Evolutionary conservation across 1,140 invertebrate species (phyloP).

Genomic region (Dreissena polymorpha): DNA sequence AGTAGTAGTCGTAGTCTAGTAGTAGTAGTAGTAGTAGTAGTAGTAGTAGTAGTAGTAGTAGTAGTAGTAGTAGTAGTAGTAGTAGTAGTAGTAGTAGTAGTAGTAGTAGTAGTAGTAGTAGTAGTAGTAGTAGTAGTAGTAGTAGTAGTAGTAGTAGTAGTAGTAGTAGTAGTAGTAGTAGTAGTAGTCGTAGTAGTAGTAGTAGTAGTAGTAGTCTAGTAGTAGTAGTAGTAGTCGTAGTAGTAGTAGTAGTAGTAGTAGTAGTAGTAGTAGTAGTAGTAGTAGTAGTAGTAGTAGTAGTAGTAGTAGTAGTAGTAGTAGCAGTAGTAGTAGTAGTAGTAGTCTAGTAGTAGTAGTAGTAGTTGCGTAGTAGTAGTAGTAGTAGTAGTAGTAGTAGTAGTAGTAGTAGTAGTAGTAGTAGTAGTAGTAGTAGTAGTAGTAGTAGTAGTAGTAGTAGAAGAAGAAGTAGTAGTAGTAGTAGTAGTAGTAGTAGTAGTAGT

Average conservation of each 20-base stretch:
- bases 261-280: constrained; percentile 38
- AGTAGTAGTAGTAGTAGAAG: constrained; percentile 43
- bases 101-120: constrained; percentile 48
- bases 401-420: constrained; percentile 51
- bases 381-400: constrained; percentile 51
- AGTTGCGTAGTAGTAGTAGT: too few relatives aligned
- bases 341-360: too few relatives aligned
- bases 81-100: constrained; percentile 37
- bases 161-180: too few relatives aligned
- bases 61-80: constrained; percentile 51
- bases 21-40: constrained; percentile 50
- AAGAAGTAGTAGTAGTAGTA: constrained; percentile 47
- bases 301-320: constrained; percentile 40
- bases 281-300: constrained; percentile 41
- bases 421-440: constrained; percentile 54
- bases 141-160: constrained; percentile 49
- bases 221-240: too few relatives aligned
- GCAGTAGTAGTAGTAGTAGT: too few relatives aligned
- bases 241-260: constrained; percentile 51
- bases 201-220: too few relatives aligned
- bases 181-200: too few relatives aligned
- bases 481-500: constrained; percentile 52
- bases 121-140: constrained; percentile 53
- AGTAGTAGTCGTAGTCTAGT: too few relatives aligned
- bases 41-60: constrained; percentile 45